A percentile compares a stretch with the other conserved stretches of the same genome.
These are phyloP conservation scores for Cosmopolites sordidus DNA, from an alignment of 2,888 invertebrate genomes.

Conservation along the genomic window DNA sequence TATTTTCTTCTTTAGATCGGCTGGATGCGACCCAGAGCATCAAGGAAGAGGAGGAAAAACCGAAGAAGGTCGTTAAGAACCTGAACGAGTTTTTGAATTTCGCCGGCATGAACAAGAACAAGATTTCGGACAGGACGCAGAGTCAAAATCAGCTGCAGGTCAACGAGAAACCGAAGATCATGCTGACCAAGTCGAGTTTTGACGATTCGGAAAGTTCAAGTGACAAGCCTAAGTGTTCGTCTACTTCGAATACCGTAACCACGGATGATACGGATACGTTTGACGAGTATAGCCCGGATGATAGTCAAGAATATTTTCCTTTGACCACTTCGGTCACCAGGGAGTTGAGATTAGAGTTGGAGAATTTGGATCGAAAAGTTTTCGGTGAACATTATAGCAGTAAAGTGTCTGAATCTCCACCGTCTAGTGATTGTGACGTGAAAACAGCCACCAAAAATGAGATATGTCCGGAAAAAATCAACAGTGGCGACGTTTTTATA, in stretches of 20 bases:
- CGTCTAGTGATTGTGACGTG: conserved; percentile 32
- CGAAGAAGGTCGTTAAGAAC: conserved; percentile 63
- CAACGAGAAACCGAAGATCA: conserved; percentile 47
- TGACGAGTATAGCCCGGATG: conserved; percentile 70
- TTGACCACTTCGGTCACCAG: conserved; percentile 85
- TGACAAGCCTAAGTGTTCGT: conserved; percentile 42
- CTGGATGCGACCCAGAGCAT: conserved; percentile 48
- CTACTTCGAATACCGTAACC: conserved; percentile 35
- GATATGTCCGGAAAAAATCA: conserved; percentile 37
- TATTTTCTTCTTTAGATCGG: conserved; percentile 58
- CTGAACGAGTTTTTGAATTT: conserved; percentile 81
- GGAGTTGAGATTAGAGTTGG: conserved; percentile 74
- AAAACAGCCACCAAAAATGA: conserved; percentile 19
- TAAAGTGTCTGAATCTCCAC: conserved; percentile 37
- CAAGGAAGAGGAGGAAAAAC: conserved; percentile 47
- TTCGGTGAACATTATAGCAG: conserved; percentile 59
- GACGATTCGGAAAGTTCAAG: conserved; percentile 52
- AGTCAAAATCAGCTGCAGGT: conserved; percentile 17
- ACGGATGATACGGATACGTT: conserved; percentile 45
- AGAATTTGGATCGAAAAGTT: conserved; percentile 79
- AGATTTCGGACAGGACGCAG: conserved; percentile 45
- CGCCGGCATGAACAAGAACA: conserved; percentile 62
- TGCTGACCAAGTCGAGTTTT: conserved; percentile 50
- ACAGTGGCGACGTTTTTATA: conserved; percentile 66
- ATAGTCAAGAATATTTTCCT: conserved; percentile 78